Evolutionary conservation across 2,113 vertebrate species (phyloP), one percentile per base, ranked within the genome.

Genomic region (Callopanchax toddi): DNA sequence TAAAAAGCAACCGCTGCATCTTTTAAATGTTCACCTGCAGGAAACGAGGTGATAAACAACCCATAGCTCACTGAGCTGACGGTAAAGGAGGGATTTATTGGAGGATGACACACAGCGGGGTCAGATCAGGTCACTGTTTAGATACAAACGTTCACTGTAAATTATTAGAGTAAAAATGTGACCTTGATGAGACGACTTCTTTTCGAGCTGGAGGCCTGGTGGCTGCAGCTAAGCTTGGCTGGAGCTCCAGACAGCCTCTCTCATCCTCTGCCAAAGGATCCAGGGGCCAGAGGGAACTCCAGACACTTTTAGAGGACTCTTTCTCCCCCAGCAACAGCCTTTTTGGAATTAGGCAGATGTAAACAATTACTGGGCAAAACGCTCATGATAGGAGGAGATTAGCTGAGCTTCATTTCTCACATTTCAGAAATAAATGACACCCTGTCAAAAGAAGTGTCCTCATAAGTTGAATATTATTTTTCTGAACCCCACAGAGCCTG

Each of bases 321-420:
- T 69, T 21, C 15, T 15, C 45, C 36, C 34, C 12, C 29, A 51
- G 61, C 70, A 79, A 73, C 71, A 74, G 78, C 61, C 80, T 84
- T 81, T 83, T 86, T 78, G 74, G 74, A 89, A 74, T n/a, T 56
- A 65, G 16, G 36, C 89, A 89, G 73, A 89, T 91, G 90, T 87
- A 86, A 91, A 90, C 86, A 89, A 87, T 91, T 88, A 90, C 71
- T 44, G 60, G 71, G 85, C 73, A 84, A 87, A 87, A 89, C 8
- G 36, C 65, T 82, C 75, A 73, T 79, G 83, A 88, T 58, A 46
- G 63, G 55, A 59, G 70, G 74, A 66, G 65, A 86, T 85, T 81
- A 86, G 74, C 45, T 40, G 51, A 73, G 69, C 64, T 83, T 64
- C 57, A 70, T 78, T 63, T 78, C 59, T 74, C 29, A 32, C 29